phyloP scores from a whole-genome alignment of 2,888 invertebrate genomes.

The Seira ritae region DNA sequence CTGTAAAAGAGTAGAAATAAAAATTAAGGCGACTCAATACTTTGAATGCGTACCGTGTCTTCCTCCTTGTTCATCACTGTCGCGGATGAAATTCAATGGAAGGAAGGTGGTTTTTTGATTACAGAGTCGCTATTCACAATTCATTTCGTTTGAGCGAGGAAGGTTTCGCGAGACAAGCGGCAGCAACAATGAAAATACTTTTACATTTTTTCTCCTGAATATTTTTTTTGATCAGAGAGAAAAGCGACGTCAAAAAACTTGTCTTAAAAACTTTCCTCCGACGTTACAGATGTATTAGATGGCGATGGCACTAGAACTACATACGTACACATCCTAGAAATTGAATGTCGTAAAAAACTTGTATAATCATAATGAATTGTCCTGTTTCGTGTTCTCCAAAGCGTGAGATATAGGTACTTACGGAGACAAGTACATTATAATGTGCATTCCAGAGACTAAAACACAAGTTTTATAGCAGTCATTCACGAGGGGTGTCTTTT shows the following conservation, averaged over 20 bases:
- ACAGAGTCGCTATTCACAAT: background rate
- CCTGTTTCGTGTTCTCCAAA: slow-evolving; percentile 16
- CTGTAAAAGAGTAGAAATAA: slow-evolving; percentile 12
- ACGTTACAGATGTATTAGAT: background rate
- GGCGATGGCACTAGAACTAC: background rate
- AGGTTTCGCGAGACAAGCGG: too few species aligned
- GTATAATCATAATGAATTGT: slow-evolving; percentile 42
- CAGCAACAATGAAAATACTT: background rate
- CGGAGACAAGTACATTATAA: background rate
- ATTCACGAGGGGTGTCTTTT: slow-evolving; percentile 21
- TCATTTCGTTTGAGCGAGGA: background rate
- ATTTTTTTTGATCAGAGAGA: background rate
- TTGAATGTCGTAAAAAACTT: slow-evolving; percentile 28
- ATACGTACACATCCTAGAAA: background rate
- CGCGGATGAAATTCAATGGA: background rate
- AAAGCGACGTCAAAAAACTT: slow-evolving; percentile 7
- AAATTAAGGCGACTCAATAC: background rate
- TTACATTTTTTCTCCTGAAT: background rate
- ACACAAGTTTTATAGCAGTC: slow-evolving; percentile 22
- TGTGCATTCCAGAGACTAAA: background rate
- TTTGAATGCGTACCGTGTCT: background rate
- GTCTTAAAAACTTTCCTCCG: slow-evolving; percentile 6
- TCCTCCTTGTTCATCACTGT: background rate
- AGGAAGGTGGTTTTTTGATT: slow-evolving; percentile 26
- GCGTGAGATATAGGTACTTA: background rate